Percentiles rank a stretch among this genome's conserved stretches.
These are phyloP conservation scores for Helicoverpa assulta DNA, from an alignment of 2,888 invertebrate genomes.

Conservation along the genomic window DNA sequence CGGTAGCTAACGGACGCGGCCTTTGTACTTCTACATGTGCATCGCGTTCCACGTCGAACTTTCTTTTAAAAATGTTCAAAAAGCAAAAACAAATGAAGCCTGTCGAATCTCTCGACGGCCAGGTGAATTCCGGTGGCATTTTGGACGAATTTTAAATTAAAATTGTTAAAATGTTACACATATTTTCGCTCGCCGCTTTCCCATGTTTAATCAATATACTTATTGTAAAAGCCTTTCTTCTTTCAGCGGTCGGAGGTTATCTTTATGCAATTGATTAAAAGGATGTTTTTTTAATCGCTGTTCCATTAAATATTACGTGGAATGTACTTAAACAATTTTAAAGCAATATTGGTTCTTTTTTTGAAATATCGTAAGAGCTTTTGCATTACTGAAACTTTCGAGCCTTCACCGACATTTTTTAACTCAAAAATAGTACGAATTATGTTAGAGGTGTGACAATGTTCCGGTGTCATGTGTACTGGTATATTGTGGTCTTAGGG, in stretches of 20 bases:
- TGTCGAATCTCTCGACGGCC: slow-evolving; percentile 2
- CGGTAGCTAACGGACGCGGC: neutral
- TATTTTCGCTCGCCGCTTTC: neutral
- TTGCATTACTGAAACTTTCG: too few relatives aligned
- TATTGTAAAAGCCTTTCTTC: slow-evolving; percentile 1
- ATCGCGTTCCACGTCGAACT: neutral
- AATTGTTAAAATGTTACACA: slow-evolving; percentile 7
- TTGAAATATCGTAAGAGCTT: too few relatives aligned
- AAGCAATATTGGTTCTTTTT: too few relatives aligned
- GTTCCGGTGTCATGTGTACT: neutral
- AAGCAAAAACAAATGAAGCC: slow-evolving; percentile 12
- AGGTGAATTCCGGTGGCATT: slow-evolving; percentile 7
- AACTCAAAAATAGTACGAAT: neutral
- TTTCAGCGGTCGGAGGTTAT: neutral
- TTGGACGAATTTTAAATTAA: slow-evolving; percentile 24
- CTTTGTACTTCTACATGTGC: slow-evolving; percentile 11
- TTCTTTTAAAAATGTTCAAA: slow-evolving; percentile 13
- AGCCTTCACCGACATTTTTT: neutral
- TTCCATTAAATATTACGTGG: neutral
- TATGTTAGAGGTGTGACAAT: neutral
- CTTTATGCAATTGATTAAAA: neutral
- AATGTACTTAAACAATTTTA: too few relatives aligned
- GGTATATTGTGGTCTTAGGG: neutral
- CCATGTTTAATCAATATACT: neutral
- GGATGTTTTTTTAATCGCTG: neutral